phyloP scores from a whole-genome alignment of 2,888 invertebrate genomes.

The Argynnis bischoffii region DNA sequence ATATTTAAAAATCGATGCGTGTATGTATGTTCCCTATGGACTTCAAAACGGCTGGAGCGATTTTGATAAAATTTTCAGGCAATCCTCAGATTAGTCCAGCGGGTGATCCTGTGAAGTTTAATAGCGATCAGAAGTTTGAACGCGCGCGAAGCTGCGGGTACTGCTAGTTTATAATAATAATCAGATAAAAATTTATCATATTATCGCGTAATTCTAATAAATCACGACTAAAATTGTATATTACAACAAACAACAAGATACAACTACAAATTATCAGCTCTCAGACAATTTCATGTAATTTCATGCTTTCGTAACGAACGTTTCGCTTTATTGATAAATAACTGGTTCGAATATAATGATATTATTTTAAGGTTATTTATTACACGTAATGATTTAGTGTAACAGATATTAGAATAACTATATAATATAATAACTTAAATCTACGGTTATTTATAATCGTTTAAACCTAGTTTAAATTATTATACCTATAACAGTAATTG shows the following conservation, averaged over 20 bases:
- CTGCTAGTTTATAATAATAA: too few relatives aligned
- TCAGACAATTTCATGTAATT: constrained; percentile 19
- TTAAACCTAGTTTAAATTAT: too few relatives aligned
- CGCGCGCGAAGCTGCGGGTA: too few relatives aligned
- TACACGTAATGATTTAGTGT: constrained; percentile 11
- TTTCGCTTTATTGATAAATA: constrained; percentile 22
- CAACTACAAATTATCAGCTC: constrained; percentile 20
- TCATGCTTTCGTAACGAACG: constrained; percentile 11
- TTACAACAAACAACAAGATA: constrained; percentile 13
- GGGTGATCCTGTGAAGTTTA: too few relatives aligned
- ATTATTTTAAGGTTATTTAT: constrained; percentile 20
- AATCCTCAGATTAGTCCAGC: too few relatives aligned
- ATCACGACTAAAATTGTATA: constrained; percentile 10
- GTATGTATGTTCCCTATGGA: too few relatives aligned
- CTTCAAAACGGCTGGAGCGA: too few relatives aligned
- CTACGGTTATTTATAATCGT: neutral
- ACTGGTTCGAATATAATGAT: constrained; percentile 21
- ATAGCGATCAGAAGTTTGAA: too few relatives aligned
- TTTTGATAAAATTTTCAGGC: too few relatives aligned
- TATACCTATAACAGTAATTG: too few relatives aligned
- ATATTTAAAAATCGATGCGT: too few relatives aligned
- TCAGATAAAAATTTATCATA: too few relatives aligned
- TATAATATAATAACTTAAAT: constrained; percentile 4
- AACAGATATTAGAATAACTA: constrained; percentile 4
- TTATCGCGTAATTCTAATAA: neutral